phyloP scores from a whole-genome alignment of 2,797 vertebrate species.

The Erithacus rubecula region DNA sequence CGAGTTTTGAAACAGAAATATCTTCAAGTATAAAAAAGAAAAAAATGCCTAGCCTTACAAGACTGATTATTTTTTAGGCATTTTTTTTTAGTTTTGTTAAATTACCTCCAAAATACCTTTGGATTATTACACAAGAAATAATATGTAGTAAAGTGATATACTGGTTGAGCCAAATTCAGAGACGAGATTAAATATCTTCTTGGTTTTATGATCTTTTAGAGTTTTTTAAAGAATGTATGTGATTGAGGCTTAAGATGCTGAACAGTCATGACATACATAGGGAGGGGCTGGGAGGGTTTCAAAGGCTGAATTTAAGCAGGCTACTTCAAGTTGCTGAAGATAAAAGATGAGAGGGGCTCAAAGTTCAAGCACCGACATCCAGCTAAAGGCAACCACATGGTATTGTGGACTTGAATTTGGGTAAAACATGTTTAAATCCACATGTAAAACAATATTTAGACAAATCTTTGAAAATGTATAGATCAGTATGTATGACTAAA shows the following conservation, averaged over 20 bases:
- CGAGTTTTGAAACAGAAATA: not conserved
- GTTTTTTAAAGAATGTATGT: not conserved
- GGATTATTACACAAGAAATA: not conserved
- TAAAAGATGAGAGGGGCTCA: constrained; percentile 13
- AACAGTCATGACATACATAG: not conserved
- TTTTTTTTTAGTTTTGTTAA: not conserved
- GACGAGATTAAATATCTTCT: not conserved
- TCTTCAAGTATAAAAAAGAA: not conserved
- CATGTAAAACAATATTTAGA: not conserved
- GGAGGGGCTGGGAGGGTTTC: not conserved
- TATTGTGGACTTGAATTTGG: not conserved
- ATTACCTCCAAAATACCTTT: not conserved
- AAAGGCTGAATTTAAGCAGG: constrained; percentile 19
- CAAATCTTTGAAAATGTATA: not conserved
- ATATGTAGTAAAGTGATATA: not conserved
- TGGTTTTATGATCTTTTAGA: not conserved
- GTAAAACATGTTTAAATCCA: not conserved
- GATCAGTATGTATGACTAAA: not conserved
- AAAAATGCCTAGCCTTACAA: not conserved
- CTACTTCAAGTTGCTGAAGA: constrained; percentile 16
- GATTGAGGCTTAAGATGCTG: not conserved
- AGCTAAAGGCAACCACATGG: constrained; percentile 26
- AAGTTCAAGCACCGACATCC: constrained; percentile 23
- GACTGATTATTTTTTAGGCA: not conserved
- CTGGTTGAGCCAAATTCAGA: not conserved